Base-by-base conservation (phyloP, 2,113 vertebrate species). In the Psammodynastes pulverulentus region DNA sequence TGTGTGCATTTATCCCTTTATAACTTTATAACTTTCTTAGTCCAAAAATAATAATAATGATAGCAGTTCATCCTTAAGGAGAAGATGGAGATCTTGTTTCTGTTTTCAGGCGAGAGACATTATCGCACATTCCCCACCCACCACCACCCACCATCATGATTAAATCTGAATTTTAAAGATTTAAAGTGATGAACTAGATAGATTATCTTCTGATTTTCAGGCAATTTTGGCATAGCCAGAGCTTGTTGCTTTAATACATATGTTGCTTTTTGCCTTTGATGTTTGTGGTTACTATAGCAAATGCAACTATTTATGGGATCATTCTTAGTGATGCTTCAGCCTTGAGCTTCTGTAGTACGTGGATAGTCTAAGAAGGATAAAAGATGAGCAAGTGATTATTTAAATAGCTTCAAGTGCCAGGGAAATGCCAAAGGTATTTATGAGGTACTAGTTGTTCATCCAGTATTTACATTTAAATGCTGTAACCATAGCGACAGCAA, bases 311-410 rank as follows among this genome's bases (percentile, higher is more conserved):
- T 96, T 97, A 72, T 94, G 91, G 95, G 93, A 86, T 90, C 88
- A 84, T 95, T 95, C 95, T 96, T 94, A 94, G 90, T 93, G 89
- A 94, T 34, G 90, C 94, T 87, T 92, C 54, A 39, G 87, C 92
- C 91, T 91, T 97, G 95, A 97, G 95, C 95, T 95, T 91, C 92
- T 94, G 93, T 90, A 92, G 95, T 93, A 94, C 72, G 84, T 90
- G 95, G 94, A 96, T 96, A 95, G 89, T 95, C 94, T 97, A 97
- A 97, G 96, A 93, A 96, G 97, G 97, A 96, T 97, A 96, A 97
- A 67, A 94, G 95, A 95, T 95, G 95, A 94, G 95, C 54, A 62
- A 90, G 1, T 86, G 89, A 94, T 94, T 95, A 95, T 96, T 96
- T 96, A 96, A 96, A 96, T 94, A 96, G 95, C 92, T 54, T 92